Evolutionary conservation across 2,113 vertebrate genomes (phyloP), one percentile per base, ranked within the genome.

Genomic region (Myxocyprinus asiaticus): DNA sequence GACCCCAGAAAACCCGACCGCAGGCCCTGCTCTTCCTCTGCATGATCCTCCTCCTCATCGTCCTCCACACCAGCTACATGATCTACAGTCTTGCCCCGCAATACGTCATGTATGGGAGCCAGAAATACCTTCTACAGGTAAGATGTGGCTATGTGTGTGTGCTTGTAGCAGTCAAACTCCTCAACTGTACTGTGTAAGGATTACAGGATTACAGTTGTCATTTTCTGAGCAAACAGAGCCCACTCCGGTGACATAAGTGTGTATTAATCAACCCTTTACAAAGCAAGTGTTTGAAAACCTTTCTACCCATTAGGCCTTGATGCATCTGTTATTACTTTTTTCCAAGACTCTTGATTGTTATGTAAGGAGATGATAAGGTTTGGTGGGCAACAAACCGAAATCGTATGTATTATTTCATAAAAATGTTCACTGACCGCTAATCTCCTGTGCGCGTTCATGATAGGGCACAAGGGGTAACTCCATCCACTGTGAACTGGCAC

Each of bases 101-200:
- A 65, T 99, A 99, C 56, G 96, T 98, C 79, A 99, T 99, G 96
- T 99, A 97, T 67, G 97, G 98, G 89, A 99, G 97, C 89, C 98
- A 99, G 89, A 99, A 97, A 81, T 98, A 99, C 84, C 86, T 96
- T 58, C 83, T 90, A 71, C 92, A 96, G 94, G 97, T 99, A 83
- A 93, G 94, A 6, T 47, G 22, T 33, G 22, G 22, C 22, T 33
- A 33, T 33, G 22, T 33, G 22, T 33, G 56, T 55, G 63, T 8
- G 61, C 45, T 42, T 55, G 45, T 76, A 44, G 2, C 69, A 78
- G 33, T 73, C 63, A n/a, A 61, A 66, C 53, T 8, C 7, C 50
- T 63, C 67, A 82, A 43, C 17, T 64, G 15, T 77, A 43, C 22
- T 33, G 22, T 3, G 22, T 3, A 33, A 47, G 22, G 73, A 70